Evolutionary conservation across 2,113 vertebrate genomes (phyloP), one percentile per base, ranked within the genome.

Genomic region (Gambusia holbrooki): DNA sequence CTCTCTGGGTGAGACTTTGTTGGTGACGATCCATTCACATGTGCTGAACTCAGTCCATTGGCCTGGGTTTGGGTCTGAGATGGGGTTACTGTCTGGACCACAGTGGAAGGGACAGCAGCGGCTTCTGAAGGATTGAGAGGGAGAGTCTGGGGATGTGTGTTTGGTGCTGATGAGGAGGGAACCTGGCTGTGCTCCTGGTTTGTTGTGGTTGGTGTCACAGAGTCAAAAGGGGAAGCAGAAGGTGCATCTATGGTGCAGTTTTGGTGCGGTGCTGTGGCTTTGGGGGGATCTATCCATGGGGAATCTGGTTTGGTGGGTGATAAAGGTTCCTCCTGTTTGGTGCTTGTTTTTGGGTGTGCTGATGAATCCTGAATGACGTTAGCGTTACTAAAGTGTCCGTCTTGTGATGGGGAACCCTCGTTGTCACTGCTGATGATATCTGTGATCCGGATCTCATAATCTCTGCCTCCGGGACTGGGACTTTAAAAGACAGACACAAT

Each of bases 391-490:
- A 76, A 76, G 32, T 60, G 81, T 61, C 69, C 72, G 15, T 90
- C 80, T 40, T 88, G 91, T 10, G 85, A 58, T 58, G 76, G 84
- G 3, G 87, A n/a, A 0, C 70, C 25, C n/a, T 88, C 89, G 22
- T 66, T 89, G 87, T 91, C 90, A 60, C 80, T 86, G 78, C 81
- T 84, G 33, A 91, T 84, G 54, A 92, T 89, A 75, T 94, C 93
- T 35, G 91, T 93, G 63, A 90, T 91, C 62, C 90, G 87, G 70
- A 93, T 87, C 58, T 93, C 89, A 35, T 88, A 86, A 15, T 93
- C 92, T 63, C 77, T 86, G 28, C 77, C 84, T 76, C 80, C 91
- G 75, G 91, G 87, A 86, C 90, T 92, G 61, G 91, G 88, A 72
- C 90, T 94, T 19, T 19, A 87, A 81, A 3, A 25, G 27, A 89